Evolutionary conservation across 2,113 vertebrate species (phyloP).

Genomic region (Myotis yumanensis): DNA sequence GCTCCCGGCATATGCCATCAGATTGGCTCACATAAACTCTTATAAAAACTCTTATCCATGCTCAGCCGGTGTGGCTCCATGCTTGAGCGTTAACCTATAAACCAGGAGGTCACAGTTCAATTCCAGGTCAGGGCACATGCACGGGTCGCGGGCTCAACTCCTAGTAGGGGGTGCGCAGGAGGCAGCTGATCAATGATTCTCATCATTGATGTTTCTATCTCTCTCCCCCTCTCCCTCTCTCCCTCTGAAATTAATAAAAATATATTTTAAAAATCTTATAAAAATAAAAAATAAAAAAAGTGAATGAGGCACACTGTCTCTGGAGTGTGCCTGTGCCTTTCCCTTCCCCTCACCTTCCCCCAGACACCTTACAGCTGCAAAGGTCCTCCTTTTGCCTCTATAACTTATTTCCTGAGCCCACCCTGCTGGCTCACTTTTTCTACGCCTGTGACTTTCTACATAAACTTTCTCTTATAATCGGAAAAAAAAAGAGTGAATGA

Average conservation of each 20-base stretch:
- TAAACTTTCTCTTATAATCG: neutral
- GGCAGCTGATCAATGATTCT: neutral
- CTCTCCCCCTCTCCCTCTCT: neutral
- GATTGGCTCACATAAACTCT: neutral
- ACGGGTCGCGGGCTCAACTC: neutral
- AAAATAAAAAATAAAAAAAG: neutral
- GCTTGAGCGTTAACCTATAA: too few relatives aligned
- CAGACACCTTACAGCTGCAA: neutral
- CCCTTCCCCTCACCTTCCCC: too few relatives aligned
- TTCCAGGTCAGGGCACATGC: neutral
- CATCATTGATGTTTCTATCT: neutral
- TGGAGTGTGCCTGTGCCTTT: neutral
- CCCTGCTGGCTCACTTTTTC: neutral
- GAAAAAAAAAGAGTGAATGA: neutral
- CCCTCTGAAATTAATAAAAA: too few relatives aligned
- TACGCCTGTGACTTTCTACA: neutral
- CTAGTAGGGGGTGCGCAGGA: neutral
- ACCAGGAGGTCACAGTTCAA: too few relatives aligned
- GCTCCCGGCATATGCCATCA: neutral
- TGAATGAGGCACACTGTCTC: neutral
- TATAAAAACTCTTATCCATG: neutral
- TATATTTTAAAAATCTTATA: neutral
- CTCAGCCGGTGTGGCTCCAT: too few relatives aligned
- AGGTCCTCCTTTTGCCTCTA: neutral
- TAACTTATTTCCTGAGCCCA: neutral